phyloP scores from a whole-genome alignment of 2,113 vertebrate genomes.

The Oreocharis arfaki region DNA sequence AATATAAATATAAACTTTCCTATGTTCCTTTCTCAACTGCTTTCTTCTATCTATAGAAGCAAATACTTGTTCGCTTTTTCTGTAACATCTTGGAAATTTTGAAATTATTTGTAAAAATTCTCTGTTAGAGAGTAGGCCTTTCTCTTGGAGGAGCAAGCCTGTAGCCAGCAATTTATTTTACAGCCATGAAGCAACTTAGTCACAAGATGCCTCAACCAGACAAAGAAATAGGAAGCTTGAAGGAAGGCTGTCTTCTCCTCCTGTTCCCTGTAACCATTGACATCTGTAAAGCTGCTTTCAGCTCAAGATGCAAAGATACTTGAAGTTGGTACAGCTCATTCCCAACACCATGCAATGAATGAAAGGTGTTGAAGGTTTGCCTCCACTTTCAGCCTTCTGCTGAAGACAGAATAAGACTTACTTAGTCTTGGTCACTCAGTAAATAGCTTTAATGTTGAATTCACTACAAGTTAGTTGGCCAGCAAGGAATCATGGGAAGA shows the following conservation, averaged over 20 bases:
- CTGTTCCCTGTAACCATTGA: not conserved
- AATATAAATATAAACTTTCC: not conserved
- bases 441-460: not conserved
- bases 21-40: not conserved
- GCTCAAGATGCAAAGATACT: not conserved
- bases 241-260: not conserved
- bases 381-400: not conserved
- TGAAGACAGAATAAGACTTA: not conserved
- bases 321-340: not conserved
- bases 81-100: not conserved
- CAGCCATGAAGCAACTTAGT: not conserved
- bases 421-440: not conserved
- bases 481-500: not conserved
- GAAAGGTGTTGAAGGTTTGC: not conserved
- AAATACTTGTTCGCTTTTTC: not conserved
- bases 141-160: not conserved
- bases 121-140: not conserved
- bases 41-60: not conserved
- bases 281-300: not conserved
- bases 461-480: not conserved
- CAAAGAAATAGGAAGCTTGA: not conserved
- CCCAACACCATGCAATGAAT: not conserved
- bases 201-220: not conserved
- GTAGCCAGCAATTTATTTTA: not conserved
- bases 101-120: not conserved